phyloP scores from a whole-genome alignment of 2,888 invertebrate species.

The Marasmarcha lunaedactyla region DNA sequence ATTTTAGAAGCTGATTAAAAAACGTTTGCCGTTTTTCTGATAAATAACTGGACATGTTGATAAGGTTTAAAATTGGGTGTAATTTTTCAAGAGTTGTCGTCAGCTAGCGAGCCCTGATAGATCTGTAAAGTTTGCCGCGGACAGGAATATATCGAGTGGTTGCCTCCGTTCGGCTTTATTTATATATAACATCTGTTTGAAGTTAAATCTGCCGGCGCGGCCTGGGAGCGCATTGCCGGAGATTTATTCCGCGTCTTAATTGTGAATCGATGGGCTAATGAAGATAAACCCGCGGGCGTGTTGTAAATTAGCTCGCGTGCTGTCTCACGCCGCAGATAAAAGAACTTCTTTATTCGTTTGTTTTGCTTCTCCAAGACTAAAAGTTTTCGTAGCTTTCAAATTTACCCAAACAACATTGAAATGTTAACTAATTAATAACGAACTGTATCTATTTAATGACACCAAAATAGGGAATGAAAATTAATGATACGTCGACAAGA shows the following conservation, averaged over 20 bases:
- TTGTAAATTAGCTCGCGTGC: slow-evolving; percentile 71
- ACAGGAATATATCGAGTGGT: slow-evolving; percentile 69
- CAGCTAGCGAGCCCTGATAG: slow-evolving; percentile 45
- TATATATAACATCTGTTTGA: slow-evolving; percentile 70
- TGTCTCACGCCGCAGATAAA: slow-evolving; percentile 68
- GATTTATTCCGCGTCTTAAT: slow-evolving; percentile 71
- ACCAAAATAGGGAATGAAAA: too few relatives aligned
- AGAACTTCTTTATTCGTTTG: slow-evolving; percentile 68
- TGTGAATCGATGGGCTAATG: slow-evolving; percentile 72
- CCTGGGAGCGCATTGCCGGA: slow-evolving; percentile 66
- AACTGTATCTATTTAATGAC: too few relatives aligned
- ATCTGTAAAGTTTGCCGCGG: slow-evolving; percentile 69
- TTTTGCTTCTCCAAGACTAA: slow-evolving; percentile 61
- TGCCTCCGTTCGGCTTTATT: slow-evolving; percentile 69
- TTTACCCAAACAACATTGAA: too few relatives aligned
- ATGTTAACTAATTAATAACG: too few relatives aligned
- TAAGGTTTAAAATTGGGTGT: slow-evolving; percentile 41
- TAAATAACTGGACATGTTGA: too few relatives aligned
- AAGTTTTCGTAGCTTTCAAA: slow-evolving; percentile 16
- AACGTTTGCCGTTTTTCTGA: too few relatives aligned
- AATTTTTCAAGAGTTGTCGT: slow-evolving; percentile 33
- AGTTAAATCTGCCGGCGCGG: slow-evolving; percentile 66
- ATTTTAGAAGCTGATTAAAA: too few relatives aligned
- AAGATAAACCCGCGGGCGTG: slow-evolving; percentile 69
- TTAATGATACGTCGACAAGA: too few relatives aligned